Conservation (phyloP, 2,113 vertebrate genomes). For the Microtus montanus region DNA sequence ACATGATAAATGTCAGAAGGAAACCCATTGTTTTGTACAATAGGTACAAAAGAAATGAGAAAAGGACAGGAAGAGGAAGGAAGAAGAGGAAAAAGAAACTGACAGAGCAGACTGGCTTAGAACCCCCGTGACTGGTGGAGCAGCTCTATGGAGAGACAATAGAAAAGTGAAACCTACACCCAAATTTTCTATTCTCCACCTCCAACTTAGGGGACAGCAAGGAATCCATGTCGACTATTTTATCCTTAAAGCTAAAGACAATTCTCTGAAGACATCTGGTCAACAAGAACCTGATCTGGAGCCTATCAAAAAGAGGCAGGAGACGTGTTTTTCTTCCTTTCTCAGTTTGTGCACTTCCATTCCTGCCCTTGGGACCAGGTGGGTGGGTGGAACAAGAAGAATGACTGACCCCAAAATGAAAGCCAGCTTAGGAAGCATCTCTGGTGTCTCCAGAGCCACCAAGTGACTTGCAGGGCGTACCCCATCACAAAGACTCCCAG, state of each 20-base stretch:
- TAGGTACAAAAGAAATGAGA: background rate
- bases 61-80: background rate
- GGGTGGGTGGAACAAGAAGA: background rate
- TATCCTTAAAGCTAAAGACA: background rate
- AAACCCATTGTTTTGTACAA: background rate
- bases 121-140: background rate
- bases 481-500: background rate
- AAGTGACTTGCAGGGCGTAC: background rate
- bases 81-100: background rate
- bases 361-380: background rate
- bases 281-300: background rate
- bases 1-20: background rate
- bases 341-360: background rate
- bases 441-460: background rate
- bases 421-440: background rate
- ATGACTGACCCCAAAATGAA: background rate
- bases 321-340: background rate
- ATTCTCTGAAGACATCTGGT: background rate
- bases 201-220: background rate
- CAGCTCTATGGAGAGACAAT: background rate
- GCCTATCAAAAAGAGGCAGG: background rate
- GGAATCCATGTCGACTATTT: background rate
- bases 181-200: background rate
- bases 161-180: background rate
- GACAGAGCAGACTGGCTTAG: background rate